phyloP scores from a whole-genome alignment of 2,113 vertebrate genomes.

The Nesoenas mayeri region DNA sequence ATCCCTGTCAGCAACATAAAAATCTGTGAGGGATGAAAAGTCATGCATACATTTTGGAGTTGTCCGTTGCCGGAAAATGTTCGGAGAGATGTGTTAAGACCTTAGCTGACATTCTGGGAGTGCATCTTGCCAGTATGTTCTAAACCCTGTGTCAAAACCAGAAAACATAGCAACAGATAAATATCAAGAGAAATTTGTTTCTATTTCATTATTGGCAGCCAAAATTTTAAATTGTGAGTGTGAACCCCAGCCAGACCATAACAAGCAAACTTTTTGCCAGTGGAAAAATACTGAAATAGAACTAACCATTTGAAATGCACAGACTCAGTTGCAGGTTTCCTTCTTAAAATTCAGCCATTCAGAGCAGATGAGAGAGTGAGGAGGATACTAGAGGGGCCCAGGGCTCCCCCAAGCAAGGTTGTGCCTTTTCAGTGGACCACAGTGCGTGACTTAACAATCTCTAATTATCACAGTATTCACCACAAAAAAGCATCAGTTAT shows the following conservation, averaged over 20 bases:
- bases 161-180: constrained; percentile 44
- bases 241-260: constrained; percentile 1
- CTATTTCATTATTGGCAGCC: constrained; percentile 30
- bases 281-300: constrained; percentile 31
- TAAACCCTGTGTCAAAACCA: constrained; percentile 20
- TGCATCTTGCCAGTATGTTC: constrained; percentile 16
- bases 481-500: not conserved
- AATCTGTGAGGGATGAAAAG: not conserved
- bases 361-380: not conserved
- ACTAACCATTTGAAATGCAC: not conserved
- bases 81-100: not conserved
- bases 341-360: not conserved
- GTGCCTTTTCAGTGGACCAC: not conserved
- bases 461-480: not conserved
- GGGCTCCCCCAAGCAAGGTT: not conserved
- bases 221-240: constrained; percentile 2
- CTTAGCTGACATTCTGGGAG: constrained; percentile 25
- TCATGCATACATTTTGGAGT: not conserved
- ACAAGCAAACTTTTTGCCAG: constrained; percentile 14
- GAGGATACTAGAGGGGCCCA: not conserved
- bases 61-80: not conserved
- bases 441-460: not conserved
- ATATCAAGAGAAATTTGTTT: constrained; percentile 31
- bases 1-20: not conserved
- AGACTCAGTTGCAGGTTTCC: not conserved